These are phyloP conservation scores for Drosophila multiciliata DNA, from an alignment of 2,888 invertebrate species.

Conservation along the genomic window DNA sequence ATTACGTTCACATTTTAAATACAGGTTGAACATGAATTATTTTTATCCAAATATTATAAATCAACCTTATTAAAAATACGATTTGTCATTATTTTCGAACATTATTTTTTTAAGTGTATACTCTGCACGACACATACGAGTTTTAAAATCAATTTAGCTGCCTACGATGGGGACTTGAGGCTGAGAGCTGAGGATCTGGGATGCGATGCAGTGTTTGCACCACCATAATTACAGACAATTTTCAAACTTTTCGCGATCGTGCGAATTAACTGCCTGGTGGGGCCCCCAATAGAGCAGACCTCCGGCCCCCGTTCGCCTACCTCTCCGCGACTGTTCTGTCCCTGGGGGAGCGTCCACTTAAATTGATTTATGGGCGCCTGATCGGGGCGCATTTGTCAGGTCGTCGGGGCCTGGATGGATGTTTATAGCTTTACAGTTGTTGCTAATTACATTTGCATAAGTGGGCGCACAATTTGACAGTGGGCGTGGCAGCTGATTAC, in stretches of 20 bases:
- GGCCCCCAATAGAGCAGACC: conserved; percentile 2
- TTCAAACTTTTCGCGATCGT: conserved; percentile 55
- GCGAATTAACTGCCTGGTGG: conserved; percentile 34
- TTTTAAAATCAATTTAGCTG: conserved; percentile 72
- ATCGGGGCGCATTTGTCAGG: conserved; percentile 80
- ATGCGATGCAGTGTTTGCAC: conserved; percentile 54
- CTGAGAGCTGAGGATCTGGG: conserved; percentile 13
- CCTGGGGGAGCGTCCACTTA: conserved; percentile 74
- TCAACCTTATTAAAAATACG: background rate
- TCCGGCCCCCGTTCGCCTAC: background rate
- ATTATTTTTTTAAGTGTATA: background rate
- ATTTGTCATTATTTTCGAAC: background rate
- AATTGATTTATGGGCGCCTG: conserved; percentile 82
- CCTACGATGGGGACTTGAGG: conserved; percentile 4
- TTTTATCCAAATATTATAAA: background rate
- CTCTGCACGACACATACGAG: conserved; percentile 43
- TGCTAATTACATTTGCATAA: conserved; percentile 73
- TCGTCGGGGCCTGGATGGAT: conserved; percentile 11
- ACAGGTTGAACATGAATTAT: background rate
- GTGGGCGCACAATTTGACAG: conserved; percentile 60
- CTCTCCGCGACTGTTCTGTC: background rate
- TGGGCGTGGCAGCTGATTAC: conserved; percentile 56
- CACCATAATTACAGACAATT: conserved; percentile 75
- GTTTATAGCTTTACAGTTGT: conserved; percentile 35
- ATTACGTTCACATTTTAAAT: background rate